These are phyloP conservation scores for Hermaeophaga mercurialis DNA, from an alignment of 2,888 invertebrate genomes.

Conservation along the genomic window DNA sequence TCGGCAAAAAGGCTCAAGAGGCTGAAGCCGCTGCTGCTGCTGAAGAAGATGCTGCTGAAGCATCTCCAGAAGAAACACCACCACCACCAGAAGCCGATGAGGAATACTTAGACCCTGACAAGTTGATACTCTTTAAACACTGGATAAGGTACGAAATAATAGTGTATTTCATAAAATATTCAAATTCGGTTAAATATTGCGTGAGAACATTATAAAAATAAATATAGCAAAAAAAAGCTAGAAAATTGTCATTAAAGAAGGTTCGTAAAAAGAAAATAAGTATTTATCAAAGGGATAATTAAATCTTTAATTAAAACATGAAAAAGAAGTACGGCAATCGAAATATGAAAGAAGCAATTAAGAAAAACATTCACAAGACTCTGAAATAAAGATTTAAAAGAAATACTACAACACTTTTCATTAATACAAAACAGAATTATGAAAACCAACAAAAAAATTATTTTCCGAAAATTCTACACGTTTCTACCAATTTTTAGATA, in stretches of 20 bases:
- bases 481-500: too few relatives aligned
- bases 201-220: too few relatives aligned
- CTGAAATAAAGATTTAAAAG: too few relatives aligned
- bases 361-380: too few relatives aligned
- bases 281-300: neutral
- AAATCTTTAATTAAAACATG: too few relatives aligned
- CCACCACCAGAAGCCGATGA: conserved; percentile 53
- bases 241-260: neutral
- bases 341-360: too few relatives aligned
- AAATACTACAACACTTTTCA: too few relatives aligned
- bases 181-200: too few relatives aligned
- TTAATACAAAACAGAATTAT: too few relatives aligned
- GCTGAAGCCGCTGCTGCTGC: conserved; percentile 30
- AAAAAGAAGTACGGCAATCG: too few relatives aligned
- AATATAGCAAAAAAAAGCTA: neutral
- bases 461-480: too few relatives aligned
- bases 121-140: conserved; percentile 75
- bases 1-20: conserved; percentile 35
- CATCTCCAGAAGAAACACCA: conserved; percentile 46
- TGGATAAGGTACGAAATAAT: conserved; percentile 71
- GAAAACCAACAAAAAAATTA: too few relatives aligned
- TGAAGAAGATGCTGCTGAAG: conserved; percentile 43
- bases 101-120: conserved; percentile 64
- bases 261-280: neutral
- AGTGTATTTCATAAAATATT: neutral